phyloP scores from a whole-genome alignment of 2,888 invertebrate species.

The Mythimna impura region DNA sequence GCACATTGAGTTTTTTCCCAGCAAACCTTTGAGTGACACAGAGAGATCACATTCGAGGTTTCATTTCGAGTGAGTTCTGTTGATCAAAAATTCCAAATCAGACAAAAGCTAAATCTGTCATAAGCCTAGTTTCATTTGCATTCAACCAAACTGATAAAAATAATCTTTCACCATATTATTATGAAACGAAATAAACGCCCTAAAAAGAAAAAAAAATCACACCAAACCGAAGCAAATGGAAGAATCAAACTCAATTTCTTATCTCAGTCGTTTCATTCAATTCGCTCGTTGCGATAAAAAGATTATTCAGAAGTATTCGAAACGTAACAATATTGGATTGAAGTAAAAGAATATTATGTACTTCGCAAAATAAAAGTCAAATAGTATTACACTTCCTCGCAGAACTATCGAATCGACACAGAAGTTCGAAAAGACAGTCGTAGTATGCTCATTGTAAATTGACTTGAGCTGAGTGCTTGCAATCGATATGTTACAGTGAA shows the following conservation, averaged over 20 bases:
- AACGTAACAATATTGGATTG: constrained; percentile 6
- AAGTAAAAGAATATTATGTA: constrained; percentile 26
- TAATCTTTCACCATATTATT: too few species aligned
- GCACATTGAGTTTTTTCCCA: too few species aligned
- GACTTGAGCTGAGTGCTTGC: constrained; percentile 22
- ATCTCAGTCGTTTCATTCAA: constrained; percentile 12
- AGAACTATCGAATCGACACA: constrained; percentile 17
- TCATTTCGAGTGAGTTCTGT: too few species aligned
- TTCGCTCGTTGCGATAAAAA: constrained; percentile 20
- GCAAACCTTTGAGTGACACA: too few species aligned
- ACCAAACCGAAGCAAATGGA: neutral
- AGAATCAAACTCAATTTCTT: constrained; percentile 7
- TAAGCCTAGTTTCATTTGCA: too few species aligned
- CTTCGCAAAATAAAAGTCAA: constrained; percentile 20
- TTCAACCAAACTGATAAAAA: too few species aligned
- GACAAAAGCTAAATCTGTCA: too few species aligned
- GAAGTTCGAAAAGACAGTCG: constrained; percentile 11
- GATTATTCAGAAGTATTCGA: constrained; percentile 16
- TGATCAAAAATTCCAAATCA: too few species aligned
- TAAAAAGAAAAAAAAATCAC: constrained; percentile 6
- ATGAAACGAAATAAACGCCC: neutral
- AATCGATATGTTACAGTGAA: constrained; percentile 43
- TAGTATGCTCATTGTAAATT: constrained; percentile 48
- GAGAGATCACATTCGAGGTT: too few species aligned
- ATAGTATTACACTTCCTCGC: constrained; percentile 14